Base-by-base conservation (phyloP, 2,888 invertebrate species). In the Nomada lathburiana region DNA sequence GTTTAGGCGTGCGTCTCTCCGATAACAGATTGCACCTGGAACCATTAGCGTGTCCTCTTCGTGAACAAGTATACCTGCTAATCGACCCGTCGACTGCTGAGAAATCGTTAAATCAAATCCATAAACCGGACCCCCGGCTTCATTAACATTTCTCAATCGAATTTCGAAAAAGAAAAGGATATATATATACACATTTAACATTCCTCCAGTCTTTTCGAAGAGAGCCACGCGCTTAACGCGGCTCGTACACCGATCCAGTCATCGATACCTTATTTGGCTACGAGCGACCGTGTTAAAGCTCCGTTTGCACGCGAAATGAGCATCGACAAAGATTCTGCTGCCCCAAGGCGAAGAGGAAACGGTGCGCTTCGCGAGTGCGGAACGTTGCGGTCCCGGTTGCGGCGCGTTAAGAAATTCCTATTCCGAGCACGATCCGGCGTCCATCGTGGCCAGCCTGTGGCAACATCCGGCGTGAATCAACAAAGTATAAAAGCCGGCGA, bases 381-480 rank as follows among this genome's bases (percentile, higher is more conserved):
- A 44, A 2, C 50, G 23, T 57, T 53, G 29, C 68, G 26, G 65
- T 20, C 53, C 59, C 64, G 67, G 65, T 81, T 71, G 79, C 82
- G 81, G 68, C 74, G 69, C 57, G 83, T 85, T 84, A 72, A 73
- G 86, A 86, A 88, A 87, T 85, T 90, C 85, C 82, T 89, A 90
- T 91, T 89, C 91, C 76, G 84, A 82, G 83, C 90, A 89, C 90
- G 90, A 88, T 88, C 80, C 80, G n/a, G 81, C 83, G 86, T 82
- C 84, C 76, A 85, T 83, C 86, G 86, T 79, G 79, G 85, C 36
- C 81, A n/a, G 85, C 89, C 90, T 92, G 92, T 90, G 90, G 93
- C 92, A 93, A 93, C 93, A 93, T 93, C 93, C 93, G 93, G 93
- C 90, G 90, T 92, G 93, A 93, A 92, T 93, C 92, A 92, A 92